Evolutionary conservation across 2,888 invertebrate species (phyloP).

Genomic region (Zaprionus lineosus): DNA sequence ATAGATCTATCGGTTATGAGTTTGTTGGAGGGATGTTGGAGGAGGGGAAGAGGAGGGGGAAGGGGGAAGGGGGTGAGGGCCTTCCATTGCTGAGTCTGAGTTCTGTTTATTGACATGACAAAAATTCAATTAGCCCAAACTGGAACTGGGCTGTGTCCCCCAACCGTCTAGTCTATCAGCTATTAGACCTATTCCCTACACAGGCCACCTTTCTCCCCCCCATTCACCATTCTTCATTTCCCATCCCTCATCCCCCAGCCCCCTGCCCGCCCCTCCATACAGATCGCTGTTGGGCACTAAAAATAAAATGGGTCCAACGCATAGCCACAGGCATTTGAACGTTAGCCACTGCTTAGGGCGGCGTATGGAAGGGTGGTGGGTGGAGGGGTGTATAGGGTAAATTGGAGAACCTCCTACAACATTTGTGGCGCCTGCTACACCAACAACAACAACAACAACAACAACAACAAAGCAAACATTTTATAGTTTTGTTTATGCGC

Average conservation of each 20-base stretch:
- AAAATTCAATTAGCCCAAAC: slow-evolving; percentile 68
- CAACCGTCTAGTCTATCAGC: no score
- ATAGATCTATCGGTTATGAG: background rate
- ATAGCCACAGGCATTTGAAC: slow-evolving; percentile 46
- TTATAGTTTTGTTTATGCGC: slow-evolving; percentile 71
- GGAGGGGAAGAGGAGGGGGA: no score
- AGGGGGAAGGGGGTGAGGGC: no score
- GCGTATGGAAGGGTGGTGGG: background rate
- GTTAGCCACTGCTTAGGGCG: background rate
- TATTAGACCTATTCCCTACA: no score
- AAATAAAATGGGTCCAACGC: slow-evolving; percentile 63
- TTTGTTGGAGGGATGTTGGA: no score
- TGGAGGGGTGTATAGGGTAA: background rate
- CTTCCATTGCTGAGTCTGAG: background rate
- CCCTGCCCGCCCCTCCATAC: background rate
- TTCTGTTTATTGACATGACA: slow-evolving; percentile 62
- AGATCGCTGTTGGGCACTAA: slow-evolving; percentile 34
- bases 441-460: slow-evolving; percentile 26
- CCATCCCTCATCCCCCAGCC: no score
- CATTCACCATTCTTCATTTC: no score
- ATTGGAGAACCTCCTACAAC: slow-evolving; percentile 21
- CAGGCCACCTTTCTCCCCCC: no score
- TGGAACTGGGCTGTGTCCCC: no score
- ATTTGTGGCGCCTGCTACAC: slow-evolving; percentile 65
- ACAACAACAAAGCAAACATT: slow-evolving; percentile 50